Base-by-base conservation (phyloP, 2,113 vertebrate species). In the Melierax canorus region DNA sequence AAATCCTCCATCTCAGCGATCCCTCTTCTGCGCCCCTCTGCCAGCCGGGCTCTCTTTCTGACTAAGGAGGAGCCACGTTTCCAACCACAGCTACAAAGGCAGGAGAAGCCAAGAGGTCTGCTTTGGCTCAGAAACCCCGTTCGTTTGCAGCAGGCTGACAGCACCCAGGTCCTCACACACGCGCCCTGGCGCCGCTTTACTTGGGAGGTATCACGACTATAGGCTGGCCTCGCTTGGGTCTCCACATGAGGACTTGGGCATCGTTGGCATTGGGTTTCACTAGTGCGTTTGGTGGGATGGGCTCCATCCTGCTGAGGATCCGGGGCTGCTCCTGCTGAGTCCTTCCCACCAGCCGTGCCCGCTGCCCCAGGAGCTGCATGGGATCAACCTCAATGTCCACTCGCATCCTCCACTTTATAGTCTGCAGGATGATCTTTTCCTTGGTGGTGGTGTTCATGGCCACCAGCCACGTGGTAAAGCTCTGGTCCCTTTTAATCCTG, bases 221-320 rank as follows among this genome's bases (percentile, higher is more conserved):
- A 5, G 99, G 99, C 27, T 98, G 98, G 22, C 99, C 99, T 95
- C 99, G 98, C 96, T 99, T 99, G 45, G 99, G 99, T 91, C 99
- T 99, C 99, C 99, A 99, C 99, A 99, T 99, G 96, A 99, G 98
- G 92, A 99, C 99, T 97, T 99, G 99, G 97, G 99, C 99, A 34
- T 99, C 99, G 6, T 99, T 99, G 97, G 99, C 99, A 3, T 99
- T 99, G 91, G 99, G 99, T 92, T 99, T 99, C 96, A 99, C 99
- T 97, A 99, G 98, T 95, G 99, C 99, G 0, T 99, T 99, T 12
- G 98, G 98, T 22, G 99, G 99, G 81, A 99, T 99, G 94, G 99
- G 98, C 85, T 99, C 99, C 99, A 99, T 99, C 92, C 99, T 98
- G 96, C 98, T 99, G 95, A 99, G 98, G 90, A 99, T 98, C 62